phyloP scores from a whole-genome alignment of 2,888 invertebrate species.

The Buathra laborator region DNA sequence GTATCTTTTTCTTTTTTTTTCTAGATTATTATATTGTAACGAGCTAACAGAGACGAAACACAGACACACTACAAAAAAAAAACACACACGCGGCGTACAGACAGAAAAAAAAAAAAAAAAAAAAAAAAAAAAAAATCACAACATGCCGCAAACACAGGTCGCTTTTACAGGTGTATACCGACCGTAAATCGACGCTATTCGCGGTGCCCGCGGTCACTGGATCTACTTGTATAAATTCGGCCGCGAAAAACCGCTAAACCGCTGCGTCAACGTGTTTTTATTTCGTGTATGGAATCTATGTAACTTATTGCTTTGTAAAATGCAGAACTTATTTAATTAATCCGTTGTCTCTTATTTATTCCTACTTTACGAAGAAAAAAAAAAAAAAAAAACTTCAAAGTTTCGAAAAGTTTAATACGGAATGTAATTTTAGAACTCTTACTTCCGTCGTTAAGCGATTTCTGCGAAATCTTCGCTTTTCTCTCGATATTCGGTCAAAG shows the following conservation, averaged over 20 bases:
- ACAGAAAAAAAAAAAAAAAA: slow-evolving; percentile 23
- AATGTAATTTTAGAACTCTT: neutral
- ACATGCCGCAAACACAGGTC: slow-evolving; percentile 35
- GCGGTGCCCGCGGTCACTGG: slow-evolving; percentile 53
- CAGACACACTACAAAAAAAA: slow-evolving; percentile 33
- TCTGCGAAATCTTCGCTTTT: neutral
- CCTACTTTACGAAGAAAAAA: neutral
- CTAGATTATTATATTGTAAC: slow-evolving; percentile 46
- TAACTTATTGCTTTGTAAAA: slow-evolving; percentile 86
- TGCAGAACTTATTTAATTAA: slow-evolving; percentile 85
- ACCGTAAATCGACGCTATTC: slow-evolving; percentile 54
- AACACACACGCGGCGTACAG: slow-evolving; percentile 46
- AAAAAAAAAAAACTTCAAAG: slow-evolving; percentile 24
- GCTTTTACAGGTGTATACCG: slow-evolving; percentile 69
- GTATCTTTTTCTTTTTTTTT: slow-evolving; percentile 28
- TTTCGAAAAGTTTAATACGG: neutral
- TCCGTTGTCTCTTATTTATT: slow-evolving; percentile 49
- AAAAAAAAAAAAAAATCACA: slow-evolving; percentile 11
- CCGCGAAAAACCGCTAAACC: slow-evolving; percentile 30
- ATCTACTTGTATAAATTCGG: slow-evolving; percentile 75
- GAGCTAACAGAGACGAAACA: slow-evolving; percentile 60
- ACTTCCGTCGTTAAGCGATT: neutral
- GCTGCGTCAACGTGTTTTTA: slow-evolving; percentile 68
- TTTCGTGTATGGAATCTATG: slow-evolving; percentile 79
- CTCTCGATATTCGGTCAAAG: neutral